These are phyloP conservation scores for Hyppa rectilinea DNA, from an alignment of 2,888 invertebrate species.

Conservation along the genomic window DNA sequence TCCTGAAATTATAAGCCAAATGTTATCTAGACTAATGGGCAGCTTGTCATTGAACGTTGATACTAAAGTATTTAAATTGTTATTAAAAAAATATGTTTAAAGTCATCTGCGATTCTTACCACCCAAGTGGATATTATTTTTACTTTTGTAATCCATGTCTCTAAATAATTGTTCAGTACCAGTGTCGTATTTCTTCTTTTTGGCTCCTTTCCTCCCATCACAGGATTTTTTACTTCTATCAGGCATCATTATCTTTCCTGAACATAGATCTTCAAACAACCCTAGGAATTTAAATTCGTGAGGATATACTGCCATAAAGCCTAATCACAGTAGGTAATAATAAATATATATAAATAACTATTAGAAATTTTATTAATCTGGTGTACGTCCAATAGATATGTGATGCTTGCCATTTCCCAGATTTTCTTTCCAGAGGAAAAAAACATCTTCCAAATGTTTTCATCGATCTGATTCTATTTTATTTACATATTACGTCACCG, in stretches of 20 bases:
- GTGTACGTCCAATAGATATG: not conserved
- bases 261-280: not conserved
- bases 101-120: slow-evolving; percentile 39
- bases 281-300: too few relatives aligned
- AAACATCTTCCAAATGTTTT: not conserved
- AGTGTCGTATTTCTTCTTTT: not conserved
- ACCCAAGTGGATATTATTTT: slow-evolving; percentile 49
- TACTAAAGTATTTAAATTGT: slow-evolving; percentile 19
- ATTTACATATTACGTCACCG: slow-evolving; percentile 37
- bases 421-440: not conserved
- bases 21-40: slow-evolving; percentile 54
- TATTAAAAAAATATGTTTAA: slow-evolving; percentile 19
- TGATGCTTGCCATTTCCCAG: not conserved
- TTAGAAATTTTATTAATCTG: not conserved
- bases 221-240: not conserved
- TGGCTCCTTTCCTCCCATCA: not conserved
- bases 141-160: not conserved
- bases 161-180: not conserved
- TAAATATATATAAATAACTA: not conserved
- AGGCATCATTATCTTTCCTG: not conserved
- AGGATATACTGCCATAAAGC: too few relatives aligned
- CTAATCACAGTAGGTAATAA: not conserved
- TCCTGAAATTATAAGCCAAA: slow-evolving; percentile 51
- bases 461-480: slow-evolving; percentile 18
- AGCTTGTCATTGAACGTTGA: slow-evolving; percentile 46